Base-by-base conservation (phyloP, 2,888 invertebrate species). In the Eupelmus urozonus region DNA sequence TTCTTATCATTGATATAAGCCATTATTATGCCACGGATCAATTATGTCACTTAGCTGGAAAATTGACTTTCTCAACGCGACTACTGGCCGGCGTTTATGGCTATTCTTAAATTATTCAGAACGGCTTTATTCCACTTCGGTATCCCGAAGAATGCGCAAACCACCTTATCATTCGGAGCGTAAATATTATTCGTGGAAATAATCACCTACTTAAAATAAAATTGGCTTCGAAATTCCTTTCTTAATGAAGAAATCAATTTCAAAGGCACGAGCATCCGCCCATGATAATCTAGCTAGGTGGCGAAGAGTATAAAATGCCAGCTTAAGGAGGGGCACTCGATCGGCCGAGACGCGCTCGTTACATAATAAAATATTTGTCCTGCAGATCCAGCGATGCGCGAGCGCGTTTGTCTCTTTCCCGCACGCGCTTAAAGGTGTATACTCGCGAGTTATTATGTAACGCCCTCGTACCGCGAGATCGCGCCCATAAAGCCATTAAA, bases 321-420 rank as follows among this genome's bases (percentile, higher is more conserved):
- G 16, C 45, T 13, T 4, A 45, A 7, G 45, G 45, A 45, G 45
- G 20, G 69, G 49, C 29, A 49, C 27, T 49, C 20, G 62, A 55
- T 69, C 76, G 62, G 45, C 13, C 62, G 63, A 71, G 63, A 57
- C 65, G 62, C 29, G 45, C 45, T 67, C 65, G n/a, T 78, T 78
- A 55, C 69, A n/a, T 57, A 73, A 78, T 34, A 27, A 57, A 69
- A 78, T 73, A 63, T 78, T 73, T 63, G 62, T 69, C 73, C 62
- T 20, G 71, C 25, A 76, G n/a, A n/a, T 76, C 71, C 18, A 20
- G 25, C 42, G 69, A 49, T 40, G 57, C 62, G 59, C 65, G 62
- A 59, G 49, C 45, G 63, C 63, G 27, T 51, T 25, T 49, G 53
- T 53, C 29, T 60, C 49, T 9, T 9, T 53, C 55, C 7, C 1